Conservation (phyloP, 2,113 vertebrate genomes). For the Entomyzon cyanotis region DNA sequence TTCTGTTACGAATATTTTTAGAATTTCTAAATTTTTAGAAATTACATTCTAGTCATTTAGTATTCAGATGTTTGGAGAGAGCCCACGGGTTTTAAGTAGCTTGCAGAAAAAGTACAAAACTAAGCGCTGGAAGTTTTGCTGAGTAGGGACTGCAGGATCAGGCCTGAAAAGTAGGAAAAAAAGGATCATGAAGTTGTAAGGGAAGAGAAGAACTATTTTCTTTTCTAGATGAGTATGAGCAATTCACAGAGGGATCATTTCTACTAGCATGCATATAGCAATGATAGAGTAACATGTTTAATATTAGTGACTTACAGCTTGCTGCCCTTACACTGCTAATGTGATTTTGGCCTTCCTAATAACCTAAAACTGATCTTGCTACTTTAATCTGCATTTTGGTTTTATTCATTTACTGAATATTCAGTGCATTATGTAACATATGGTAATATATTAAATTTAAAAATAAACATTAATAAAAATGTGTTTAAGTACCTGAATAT, state of each 20-base stretch:
- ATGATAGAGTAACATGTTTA: background rate
- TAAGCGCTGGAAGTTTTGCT: background rate
- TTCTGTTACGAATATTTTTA: background rate
- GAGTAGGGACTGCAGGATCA: slow-evolving; percentile 67
- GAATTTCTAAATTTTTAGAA: background rate
- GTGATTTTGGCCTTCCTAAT: background rate
- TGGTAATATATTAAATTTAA: background rate
- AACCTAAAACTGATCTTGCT: background rate
- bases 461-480: background rate
- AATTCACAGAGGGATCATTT: background rate
- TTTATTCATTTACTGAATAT: slow-evolving; percentile 32
- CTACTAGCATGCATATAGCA: background rate
- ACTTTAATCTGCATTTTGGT: background rate
- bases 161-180: slow-evolving; percentile 52
- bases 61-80: background rate
- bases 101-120: background rate
- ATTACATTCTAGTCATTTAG: background rate
- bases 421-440: slow-evolving; percentile 27
- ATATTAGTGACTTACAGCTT: background rate
- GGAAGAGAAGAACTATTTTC: background rate
- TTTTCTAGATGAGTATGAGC: background rate
- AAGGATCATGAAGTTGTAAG: background rate
- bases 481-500: background rate
- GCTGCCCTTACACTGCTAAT: background rate
- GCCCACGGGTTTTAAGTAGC: background rate